Conservation (phyloP, 2,113 vertebrate genomes). For the Myocastor coypus region DNA sequence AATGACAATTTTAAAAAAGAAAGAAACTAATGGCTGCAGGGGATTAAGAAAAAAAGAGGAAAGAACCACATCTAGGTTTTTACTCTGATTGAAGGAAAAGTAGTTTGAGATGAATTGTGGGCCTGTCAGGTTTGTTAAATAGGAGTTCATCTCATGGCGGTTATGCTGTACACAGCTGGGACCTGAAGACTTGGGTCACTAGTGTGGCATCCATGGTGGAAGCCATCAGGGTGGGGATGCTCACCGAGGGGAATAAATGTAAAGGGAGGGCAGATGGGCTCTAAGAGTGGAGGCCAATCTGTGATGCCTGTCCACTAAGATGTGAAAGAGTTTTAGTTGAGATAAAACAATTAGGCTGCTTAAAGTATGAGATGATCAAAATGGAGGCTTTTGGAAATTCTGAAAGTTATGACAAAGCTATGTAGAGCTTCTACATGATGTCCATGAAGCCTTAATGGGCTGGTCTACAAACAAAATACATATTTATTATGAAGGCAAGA, state of each 20-base stretch:
- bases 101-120: conserved; percentile 34
- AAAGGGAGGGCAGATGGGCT: background rate
- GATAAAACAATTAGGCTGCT: conserved; percentile 8
- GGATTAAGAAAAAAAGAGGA: background rate
- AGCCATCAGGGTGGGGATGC: background rate
- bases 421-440: background rate
- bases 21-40: background rate
- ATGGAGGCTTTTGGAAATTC: conserved; percentile 4
- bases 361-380: background rate
- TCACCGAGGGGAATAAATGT: background rate
- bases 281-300: background rate
- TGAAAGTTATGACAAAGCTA: background rate
- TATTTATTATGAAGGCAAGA: conserved; percentile 21
- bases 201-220: background rate
- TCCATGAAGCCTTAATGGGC: background rate
- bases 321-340: background rate
- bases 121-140: background rate
- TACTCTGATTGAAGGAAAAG: background rate
- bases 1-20: background rate
- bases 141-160: background rate
- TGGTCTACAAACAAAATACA: background rate
- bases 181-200: background rate
- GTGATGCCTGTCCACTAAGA: background rate
- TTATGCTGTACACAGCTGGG: background rate
- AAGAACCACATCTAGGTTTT: background rate